Evolutionary conservation across 2,113 vertebrate genomes (phyloP).

Genomic region (human (Homo sapiens)): GRCh38 chr6:19626001-19626500

Average conservation of each 20-base stretch:
- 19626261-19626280: neutral
- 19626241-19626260: neutral
- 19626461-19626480: neutral
- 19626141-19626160: slow-evolving; percentile 22
- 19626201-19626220: neutral
- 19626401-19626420: neutral
- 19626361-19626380: neutral
- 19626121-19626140: neutral
- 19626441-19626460: neutral
- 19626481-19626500: neutral
- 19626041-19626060: neutral
- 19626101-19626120: neutral
- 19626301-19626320: neutral
- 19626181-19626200: neutral
- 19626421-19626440: neutral
- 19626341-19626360: neutral
- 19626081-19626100: neutral
- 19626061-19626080: neutral
- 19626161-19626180: neutral
- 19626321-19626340: neutral
- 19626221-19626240: neutral
- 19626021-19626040: neutral
- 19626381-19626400: neutral
- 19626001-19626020: neutral
- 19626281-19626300: neutral